Base-by-base conservation (phyloP, 2,888 invertebrate genomes). In the Notodonta dromedarius region DNA sequence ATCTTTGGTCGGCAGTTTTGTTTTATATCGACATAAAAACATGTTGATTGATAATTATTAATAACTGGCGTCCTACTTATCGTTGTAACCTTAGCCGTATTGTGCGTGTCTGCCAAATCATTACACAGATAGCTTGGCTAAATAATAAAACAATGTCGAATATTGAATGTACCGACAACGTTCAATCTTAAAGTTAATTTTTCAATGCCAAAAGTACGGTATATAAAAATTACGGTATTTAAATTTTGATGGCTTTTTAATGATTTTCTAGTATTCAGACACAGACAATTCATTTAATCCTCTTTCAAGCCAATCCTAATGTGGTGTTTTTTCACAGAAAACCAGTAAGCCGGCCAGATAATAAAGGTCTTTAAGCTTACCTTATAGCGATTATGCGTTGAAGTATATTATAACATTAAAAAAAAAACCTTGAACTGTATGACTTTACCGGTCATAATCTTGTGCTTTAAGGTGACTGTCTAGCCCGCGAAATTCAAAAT, bases 51-150 rank as follows among this genome's bases (percentile, higher is more conserved):
- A 52, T 52, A 52, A 46, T 46, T 52, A 52, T 52, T 52, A 52
- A 52, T 6, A 52, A 32, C 52, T 58, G 52, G 57, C 55, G 66
- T 62, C 61, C 72, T 67, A 74, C 53, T 74, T 71, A 67, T 66
- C 35, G 14, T n/a, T 56, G 65, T 58, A 74, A 76, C 70, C 61
- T 71, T 53, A 58, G 35, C 46, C 58, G 61, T 65, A 67, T 65
- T 60, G 54, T 61, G 5, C 59, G 52, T 58, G 14, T 16, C 14
- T 39, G 14, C 40, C n/a, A 53, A 35, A 35, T 55, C 2, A 39
- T 16, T 39, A 9, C 9, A 53, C 53, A 16, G 24, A 16, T 53
- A n/a, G 7, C 2, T 35, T 53, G 13, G 32, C 24, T 35, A 35
- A n/a, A 24, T 11, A 24, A 53, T 35, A 46, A 46, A 46, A 46